phyloP scores from a whole-genome alignment of 2,113 vertebrate genomes.

The Falco punctatus region DNA sequence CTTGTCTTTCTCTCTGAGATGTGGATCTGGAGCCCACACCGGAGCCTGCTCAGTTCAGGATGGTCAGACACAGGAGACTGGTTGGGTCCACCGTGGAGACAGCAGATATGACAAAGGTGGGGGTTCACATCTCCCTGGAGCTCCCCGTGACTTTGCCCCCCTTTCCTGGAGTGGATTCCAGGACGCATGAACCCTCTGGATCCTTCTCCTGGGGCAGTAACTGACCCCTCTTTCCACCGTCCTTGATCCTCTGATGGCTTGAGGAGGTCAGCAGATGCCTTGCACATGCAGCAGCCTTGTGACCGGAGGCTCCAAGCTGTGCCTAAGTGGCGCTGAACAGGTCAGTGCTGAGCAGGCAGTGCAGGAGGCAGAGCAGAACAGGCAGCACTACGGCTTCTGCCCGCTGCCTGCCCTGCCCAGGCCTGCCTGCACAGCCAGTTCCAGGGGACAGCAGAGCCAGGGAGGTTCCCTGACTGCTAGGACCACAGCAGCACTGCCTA shows the following conservation, averaged over 20 bases:
- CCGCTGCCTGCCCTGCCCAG: not conserved
- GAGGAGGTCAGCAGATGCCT: not conserved
- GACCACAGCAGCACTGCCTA: not conserved
- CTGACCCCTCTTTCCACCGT: not conserved
- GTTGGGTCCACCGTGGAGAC: not conserved
- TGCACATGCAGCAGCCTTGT: not conserved
- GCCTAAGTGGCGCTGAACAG: fast-evolving
- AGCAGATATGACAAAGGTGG: not conserved
- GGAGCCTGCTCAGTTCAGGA: not conserved
- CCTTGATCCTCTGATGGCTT: not conserved
- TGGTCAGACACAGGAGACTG: not conserved
- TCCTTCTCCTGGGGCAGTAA: not conserved
- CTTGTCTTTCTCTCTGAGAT: not conserved
- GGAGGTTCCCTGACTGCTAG: not conserved
- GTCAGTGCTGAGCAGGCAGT: not conserved
- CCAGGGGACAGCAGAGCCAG: not conserved
- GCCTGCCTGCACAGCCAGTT: not conserved
- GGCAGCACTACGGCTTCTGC: not conserved
- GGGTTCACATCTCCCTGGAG: not conserved
- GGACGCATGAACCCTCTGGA: not conserved
- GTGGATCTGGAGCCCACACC: not conserved
- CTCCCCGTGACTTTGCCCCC: not conserved
- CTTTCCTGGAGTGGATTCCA: not conserved
- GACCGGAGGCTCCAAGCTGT: not conserved
- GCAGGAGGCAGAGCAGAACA: not conserved